Evolutionary conservation across 2,797 vertebrate genomes (phyloP).

Genomic region (Sebastes miniatus): DNA sequence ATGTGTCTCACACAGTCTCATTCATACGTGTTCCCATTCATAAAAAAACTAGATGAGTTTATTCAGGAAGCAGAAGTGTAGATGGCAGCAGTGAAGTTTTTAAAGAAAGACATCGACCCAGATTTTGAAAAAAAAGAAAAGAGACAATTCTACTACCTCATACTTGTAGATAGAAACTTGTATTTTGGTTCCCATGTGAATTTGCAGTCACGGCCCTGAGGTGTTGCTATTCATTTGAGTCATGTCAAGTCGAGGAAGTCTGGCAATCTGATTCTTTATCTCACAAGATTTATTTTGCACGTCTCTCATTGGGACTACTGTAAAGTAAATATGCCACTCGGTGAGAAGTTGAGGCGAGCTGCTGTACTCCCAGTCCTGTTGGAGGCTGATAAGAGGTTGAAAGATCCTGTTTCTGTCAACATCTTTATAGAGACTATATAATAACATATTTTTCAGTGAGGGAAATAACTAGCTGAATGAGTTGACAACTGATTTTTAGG

Average conservation of each 20-base stretch:
- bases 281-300: constrained; percentile 52
- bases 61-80: neutral
- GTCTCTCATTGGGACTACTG: constrained; percentile 28
- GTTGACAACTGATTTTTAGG: neutral
- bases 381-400: constrained; percentile 29
- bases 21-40: constrained; percentile 66
- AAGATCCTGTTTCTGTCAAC: constrained; percentile 12
- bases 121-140: neutral
- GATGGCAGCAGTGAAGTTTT: neutral
- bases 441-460: neutral
- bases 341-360: constrained; percentile 24
- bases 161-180: constrained; percentile 2
- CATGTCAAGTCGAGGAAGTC: constrained; percentile 37
- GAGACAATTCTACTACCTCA: neutral
- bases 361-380: constrained; percentile 28
- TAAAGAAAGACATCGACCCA: neutral
- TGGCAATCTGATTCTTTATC: constrained; percentile 56
- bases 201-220: constrained; percentile 10
- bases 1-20: constrained; percentile 53
- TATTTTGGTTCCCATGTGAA: constrained; percentile 28
- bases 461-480: neutral
- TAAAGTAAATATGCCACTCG: constrained; percentile 41
- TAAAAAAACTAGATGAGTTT: constrained; percentile 26
- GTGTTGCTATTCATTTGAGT: constrained; percentile 44
- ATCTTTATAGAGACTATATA: constrained; percentile 6